Conservation (phyloP, 2,888 invertebrate species). For the Panzeria rudis region DNA sequence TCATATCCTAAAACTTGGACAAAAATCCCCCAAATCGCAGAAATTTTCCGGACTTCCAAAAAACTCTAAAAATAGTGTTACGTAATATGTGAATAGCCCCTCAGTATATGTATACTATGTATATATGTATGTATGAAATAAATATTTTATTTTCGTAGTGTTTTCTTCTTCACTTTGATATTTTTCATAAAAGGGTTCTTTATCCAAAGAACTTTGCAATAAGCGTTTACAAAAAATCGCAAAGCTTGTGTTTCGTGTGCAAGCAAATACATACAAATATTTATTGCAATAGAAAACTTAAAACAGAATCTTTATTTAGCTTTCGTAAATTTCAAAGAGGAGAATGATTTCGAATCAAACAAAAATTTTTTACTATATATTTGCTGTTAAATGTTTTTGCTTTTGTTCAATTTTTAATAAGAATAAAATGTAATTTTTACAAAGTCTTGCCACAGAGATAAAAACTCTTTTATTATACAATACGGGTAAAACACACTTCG, state of each 20-base stretch:
- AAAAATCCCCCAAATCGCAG: too few species aligned
- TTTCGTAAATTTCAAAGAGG: slow-evolving; percentile 6
- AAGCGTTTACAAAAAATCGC: not conserved
- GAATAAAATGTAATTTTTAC: slow-evolving; percentile 61
- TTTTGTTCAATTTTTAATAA: slow-evolving; percentile 59
- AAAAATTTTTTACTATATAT: not conserved
- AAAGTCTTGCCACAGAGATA: slow-evolving; percentile 37
- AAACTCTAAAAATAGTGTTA: too few species aligned
- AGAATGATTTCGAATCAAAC: slow-evolving; percentile 19
- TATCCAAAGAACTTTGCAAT: not conserved
- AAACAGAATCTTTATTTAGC: not conserved
- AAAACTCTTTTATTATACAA: slow-evolving; percentile 28
- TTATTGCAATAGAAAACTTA: not conserved
- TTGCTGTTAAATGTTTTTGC: slow-evolving; percentile 3
- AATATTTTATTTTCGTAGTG: not conserved
- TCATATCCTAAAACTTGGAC: too few species aligned
- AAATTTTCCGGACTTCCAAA: too few species aligned
- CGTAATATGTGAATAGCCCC: too few species aligned
- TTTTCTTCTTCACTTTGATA: not conserved
- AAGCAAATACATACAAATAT: not conserved
- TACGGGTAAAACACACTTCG: not conserved
- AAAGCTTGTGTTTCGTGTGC: not conserved
- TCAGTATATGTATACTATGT: not conserved
- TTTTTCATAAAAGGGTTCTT: not conserved
- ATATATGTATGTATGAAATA: slow-evolving; percentile 5